Base-by-base conservation (phyloP, 2,797 vertebrate species). In the Semotilus atromaculatus region DNA sequence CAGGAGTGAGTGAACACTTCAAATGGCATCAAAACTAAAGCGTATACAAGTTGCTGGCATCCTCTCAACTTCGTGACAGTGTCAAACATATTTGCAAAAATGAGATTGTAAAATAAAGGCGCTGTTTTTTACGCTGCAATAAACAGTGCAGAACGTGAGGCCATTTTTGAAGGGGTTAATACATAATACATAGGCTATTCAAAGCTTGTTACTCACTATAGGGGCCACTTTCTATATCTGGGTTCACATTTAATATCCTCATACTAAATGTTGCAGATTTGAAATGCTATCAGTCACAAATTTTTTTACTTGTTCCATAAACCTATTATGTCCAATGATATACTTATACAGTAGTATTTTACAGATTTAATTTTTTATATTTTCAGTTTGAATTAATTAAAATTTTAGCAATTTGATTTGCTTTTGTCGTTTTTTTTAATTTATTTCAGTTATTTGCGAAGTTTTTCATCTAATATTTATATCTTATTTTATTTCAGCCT, bases 1-100 rank as follows among this genome's bases (percentile, higher is more conserved):
- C 94, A 95, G 89, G 70, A 82, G 87, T 89, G 76, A 87, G 77
- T 80, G 88, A 90, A 92, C 90, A 55, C 89, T 71, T 71, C 83
- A 88, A 75, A 89, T 76, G 60, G 88, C 77, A 89, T 93, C 92
- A 88, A 86, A 83, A 82, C 68, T 88, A 86, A 84, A 89, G 87
- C 88, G 81, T 68, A 58, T 81, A 80, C 80, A 71, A 7, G 84
- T 84, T 85, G 40, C 80, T 91, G 87, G 88, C 85, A 68, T 62
- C 34, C 51, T 81, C 70, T 88, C 85, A 86, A 81, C 40, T 58
- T n/a, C 55, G 23, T 16, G 84, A 89, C 87, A 66, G 83, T 34
- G 84, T 88, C 84, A 87, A 80, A 86, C 77, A 71, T 55, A 87
- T 82, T 85, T 55, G 64, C 34, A 85, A 40, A 81, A n/a, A 83